Percentiles rank a stretch among this genome's conserved stretches.
phyloP scores from a whole-genome alignment of 1,140 invertebrate genomes.

The Agrilus planipennis region DNA sequence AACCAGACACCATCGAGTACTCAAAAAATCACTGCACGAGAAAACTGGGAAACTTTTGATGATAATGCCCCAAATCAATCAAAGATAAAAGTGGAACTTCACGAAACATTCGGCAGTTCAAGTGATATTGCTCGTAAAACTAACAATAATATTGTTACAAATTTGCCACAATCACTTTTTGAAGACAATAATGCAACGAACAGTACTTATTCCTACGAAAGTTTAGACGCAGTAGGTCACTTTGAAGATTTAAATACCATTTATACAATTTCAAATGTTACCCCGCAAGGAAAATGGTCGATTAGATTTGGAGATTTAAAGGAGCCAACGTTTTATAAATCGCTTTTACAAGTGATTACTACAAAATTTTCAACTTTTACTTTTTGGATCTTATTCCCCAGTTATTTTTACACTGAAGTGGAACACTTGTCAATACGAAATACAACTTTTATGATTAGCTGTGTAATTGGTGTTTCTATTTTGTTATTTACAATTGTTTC shows the following conservation, averaged over 20 bases:
- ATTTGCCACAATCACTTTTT: constrained; percentile 1
- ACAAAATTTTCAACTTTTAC: constrained; percentile 25
- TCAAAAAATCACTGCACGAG: neutral
- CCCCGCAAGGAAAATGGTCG: too few species aligned
- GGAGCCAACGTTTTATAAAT: constrained; percentile 27
- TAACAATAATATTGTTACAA: constrained; percentile 9
- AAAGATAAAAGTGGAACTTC: neutral
- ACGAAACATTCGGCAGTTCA: constrained; percentile 4
- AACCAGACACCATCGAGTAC: neutral
- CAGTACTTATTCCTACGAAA: constrained; percentile 24
- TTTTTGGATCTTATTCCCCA: constrained; percentile 24
- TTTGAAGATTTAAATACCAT: constrained; percentile 18
- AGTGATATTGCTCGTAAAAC: neutral
- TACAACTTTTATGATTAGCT: constrained; percentile 5
- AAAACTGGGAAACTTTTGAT: constrained; percentile 6
- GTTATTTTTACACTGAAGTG: constrained; percentile 17
- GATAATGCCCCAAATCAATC: neutral
- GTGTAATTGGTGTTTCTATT: constrained; percentile 1
- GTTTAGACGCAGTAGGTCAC: constrained; percentile 3
- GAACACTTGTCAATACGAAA: constrained; percentile 10
- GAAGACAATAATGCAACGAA: constrained; percentile 13
- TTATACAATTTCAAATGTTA: neutral
- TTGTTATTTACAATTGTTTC: neutral
- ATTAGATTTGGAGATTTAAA: constrained; percentile 15
- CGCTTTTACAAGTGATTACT: constrained; percentile 22